A percentile compares a stretch with the other conserved stretches of the same genome.
Conservation (phyloP, 2,797 vertebrate genomes). For the Anableps anableps region DNA sequence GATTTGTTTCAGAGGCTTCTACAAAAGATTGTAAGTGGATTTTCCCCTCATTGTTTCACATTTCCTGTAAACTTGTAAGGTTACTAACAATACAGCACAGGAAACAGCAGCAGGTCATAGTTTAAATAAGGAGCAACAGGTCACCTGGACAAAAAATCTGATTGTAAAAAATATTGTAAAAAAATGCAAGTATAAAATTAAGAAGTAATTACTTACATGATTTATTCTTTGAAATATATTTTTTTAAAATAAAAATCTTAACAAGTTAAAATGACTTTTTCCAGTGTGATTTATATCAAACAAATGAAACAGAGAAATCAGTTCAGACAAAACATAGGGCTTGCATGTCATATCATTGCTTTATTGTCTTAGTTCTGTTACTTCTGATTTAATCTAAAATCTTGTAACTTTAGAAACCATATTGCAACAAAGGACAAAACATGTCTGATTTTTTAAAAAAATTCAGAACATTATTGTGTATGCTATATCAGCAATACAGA, state of each 20-base stretch:
- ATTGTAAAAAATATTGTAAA: not conserved
- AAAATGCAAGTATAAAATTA: conserved; percentile 6
- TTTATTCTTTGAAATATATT: conserved; percentile 5
- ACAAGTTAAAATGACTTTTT: no score
- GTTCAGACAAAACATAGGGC: not conserved
- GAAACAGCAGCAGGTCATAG: conserved; percentile 13
- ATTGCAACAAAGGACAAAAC: not conserved
- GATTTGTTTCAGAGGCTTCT: conserved; percentile 7
- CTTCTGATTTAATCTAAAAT: not conserved
- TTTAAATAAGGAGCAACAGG: conserved; percentile 14
- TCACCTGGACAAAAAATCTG: not conserved
- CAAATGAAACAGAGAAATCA: not conserved
- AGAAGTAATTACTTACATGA: not conserved
- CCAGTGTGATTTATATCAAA: not conserved
- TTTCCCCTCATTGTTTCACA: conserved; percentile 59
- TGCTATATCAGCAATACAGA: not conserved
- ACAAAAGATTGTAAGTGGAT: conserved; percentile 16
- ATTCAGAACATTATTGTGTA: not conserved
- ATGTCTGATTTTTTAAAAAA: not conserved
- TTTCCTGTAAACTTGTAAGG: conserved; percentile 61
- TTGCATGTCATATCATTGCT: not conserved
- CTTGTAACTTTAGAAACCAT: not conserved
- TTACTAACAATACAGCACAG: conserved; percentile 49
- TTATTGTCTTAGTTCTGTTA: not conserved
- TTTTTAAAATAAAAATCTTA: not conserved